phyloP scores from a whole-genome alignment of 1,140 invertebrate species.

The Globodera rostochiensis region DNA sequence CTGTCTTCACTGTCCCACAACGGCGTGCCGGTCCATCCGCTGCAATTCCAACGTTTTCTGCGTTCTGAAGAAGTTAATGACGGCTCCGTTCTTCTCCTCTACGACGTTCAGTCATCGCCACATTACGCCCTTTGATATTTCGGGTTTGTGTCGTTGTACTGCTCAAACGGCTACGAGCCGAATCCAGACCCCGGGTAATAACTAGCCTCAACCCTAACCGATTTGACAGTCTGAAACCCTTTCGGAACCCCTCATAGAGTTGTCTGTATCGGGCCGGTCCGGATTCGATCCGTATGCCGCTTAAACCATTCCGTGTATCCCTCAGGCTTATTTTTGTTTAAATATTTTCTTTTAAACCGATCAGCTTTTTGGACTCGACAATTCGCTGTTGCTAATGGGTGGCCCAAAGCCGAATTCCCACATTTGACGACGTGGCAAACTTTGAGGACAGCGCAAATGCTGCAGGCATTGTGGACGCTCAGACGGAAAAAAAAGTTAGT shows the following conservation, averaged over 20 bases:
- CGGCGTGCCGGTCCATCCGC: constrained; percentile 64
- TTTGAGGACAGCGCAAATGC: constrained; percentile 40
- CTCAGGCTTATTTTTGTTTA: background rate
- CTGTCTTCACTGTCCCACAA: constrained; percentile 59
- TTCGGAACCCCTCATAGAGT: no score
- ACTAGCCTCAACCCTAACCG: no score
- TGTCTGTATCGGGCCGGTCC: no score
- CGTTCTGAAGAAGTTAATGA: constrained; percentile 59
- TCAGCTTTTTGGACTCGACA: constrained; percentile 60
- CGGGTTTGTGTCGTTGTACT: constrained; percentile 49
- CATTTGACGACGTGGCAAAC: constrained; percentile 61
- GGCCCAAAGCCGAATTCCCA: constrained; percentile 44
- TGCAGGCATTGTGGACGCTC: constrained; percentile 60
- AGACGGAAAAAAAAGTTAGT: constrained; percentile 55
- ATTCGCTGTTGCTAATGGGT: constrained; percentile 51
- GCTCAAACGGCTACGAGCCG: no score
- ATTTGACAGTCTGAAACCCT: no score
- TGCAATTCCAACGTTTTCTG: constrained; percentile 62
- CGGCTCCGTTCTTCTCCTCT: constrained; percentile 59
- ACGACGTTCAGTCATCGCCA: constrained; percentile 52
- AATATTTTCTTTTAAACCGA: no score
- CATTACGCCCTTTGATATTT: constrained; percentile 63
- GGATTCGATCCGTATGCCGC: no score
- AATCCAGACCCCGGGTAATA: no score
- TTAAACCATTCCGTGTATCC: no score